phyloP scores from a whole-genome alignment of 2,888 invertebrate genomes.

The Sepiola atlantica region DNA sequence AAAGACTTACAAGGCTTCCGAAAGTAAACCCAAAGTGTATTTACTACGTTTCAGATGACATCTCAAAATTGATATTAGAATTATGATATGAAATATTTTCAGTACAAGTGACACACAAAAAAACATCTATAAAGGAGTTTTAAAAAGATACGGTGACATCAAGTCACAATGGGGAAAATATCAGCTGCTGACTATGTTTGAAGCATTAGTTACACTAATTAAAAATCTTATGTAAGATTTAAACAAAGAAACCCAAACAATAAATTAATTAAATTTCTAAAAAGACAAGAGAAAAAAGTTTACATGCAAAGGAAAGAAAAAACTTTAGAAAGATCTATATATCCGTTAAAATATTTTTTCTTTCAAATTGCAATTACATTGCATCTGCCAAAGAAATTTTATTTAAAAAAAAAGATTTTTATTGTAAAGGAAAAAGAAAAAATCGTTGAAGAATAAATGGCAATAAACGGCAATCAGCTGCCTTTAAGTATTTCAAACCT shows the following conservation, averaged over 20 bases:
- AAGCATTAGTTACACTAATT: slow-evolving; percentile 19
- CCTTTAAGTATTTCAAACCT: slow-evolving; percentile 2
- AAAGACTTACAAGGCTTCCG: too few species aligned
- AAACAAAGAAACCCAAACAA: slow-evolving; percentile 12
- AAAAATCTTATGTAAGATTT: neutral
- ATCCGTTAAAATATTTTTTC: neutral
- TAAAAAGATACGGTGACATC: neutral
- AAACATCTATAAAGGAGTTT: neutral
- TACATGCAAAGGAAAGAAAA: neutral
- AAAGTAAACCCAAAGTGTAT: too few species aligned
- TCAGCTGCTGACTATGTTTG: neutral
- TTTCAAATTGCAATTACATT: slow-evolving; percentile 18
- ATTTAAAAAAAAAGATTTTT: slow-evolving; percentile 32
- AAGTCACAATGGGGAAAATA: neutral
- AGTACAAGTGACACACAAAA: neutral
- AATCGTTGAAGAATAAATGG: slow-evolving; percentile 15
- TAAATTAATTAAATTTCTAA: slow-evolving; percentile 10
- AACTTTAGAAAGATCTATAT: neutral
- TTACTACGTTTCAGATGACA: too few species aligned
- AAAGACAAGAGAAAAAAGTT: neutral
- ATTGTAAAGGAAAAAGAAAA: slow-evolving; percentile 6
- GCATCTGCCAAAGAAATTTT: neutral
- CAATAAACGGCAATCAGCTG: slow-evolving; percentile 17
- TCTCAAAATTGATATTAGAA: neutral
- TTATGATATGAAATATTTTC: neutral